Evolutionary conservation across 2,113 vertebrate species (phyloP).

Genomic region (Gasterosteus aculeatus): DNA sequence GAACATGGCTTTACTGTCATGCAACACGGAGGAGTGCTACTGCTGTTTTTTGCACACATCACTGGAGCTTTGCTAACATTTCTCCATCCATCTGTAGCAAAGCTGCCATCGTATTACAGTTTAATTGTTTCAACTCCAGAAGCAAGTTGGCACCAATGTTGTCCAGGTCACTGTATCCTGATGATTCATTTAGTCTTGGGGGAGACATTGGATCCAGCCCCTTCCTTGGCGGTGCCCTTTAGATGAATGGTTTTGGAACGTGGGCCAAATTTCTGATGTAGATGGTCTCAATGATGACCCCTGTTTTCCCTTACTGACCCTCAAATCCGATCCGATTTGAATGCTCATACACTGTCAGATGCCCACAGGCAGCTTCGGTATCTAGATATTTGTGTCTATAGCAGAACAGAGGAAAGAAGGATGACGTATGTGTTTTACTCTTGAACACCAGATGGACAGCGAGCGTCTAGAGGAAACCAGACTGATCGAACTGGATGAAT

Average conservation of each 20-base stretch:
- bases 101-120: constrained; percentile 36
- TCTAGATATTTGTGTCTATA: constrained; percentile 18
- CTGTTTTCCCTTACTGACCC: constrained; percentile 41
- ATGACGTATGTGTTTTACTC: constrained; percentile 45
- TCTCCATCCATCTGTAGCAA: constrained; percentile 39
- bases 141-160: constrained; percentile 52
- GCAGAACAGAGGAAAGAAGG: neutral
- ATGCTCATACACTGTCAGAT: constrained; percentile 12
- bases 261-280: constrained; percentile 30
- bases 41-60: constrained; percentile 20
- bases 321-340: constrained; percentile 34
- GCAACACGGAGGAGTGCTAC: constrained; percentile 6
- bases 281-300: constrained; percentile 20
- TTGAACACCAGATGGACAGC: constrained; percentile 86
- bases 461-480: constrained; percentile 89
- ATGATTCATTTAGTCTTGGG: constrained; percentile 51
- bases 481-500: constrained; percentile 96
- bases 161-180: constrained; percentile 67
- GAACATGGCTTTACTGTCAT: neutral
- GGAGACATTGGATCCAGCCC: constrained; percentile 39
- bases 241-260: constrained; percentile 27
- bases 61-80: neutral
- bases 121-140: constrained; percentile 47
- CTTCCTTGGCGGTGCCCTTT: constrained; percentile 32
- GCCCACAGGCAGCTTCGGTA: neutral